Evolutionary conservation across 2,113 vertebrate genomes (phyloP), one percentile per base, ranked within the genome.

Genomic region (Thinocorus orbignyianus): DNA sequence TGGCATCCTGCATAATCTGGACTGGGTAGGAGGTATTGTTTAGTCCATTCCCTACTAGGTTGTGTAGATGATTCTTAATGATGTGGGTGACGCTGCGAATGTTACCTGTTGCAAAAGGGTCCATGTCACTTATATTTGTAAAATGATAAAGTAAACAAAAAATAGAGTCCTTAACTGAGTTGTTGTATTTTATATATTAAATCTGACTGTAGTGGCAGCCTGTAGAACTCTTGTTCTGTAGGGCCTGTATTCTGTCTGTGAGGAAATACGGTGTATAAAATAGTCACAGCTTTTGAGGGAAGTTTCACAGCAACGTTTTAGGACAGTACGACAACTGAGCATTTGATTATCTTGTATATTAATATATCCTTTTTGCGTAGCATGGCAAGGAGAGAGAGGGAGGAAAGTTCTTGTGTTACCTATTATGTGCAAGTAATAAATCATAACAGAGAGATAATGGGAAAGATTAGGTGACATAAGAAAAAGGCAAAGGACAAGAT

Each of bases 51-150:
- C 33, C 17, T 79, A 64, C 24, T 30, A 13, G n/a, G 19, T 64
- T 7, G 2, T 7, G 0, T 31, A 30, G 33, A 5, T 64, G 19
- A 14, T 54, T 51, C 28, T 64, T 55, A 25, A 0, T 51, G 30
- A 13, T 60, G 20, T 42, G 58, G 11, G 3, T 68, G 9, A 19
- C n/a, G 77, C 42, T 64, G 33, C 62, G 24, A 51, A 28, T 9
- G 23, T 30, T 51, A 20, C n/a, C 37, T 39, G 3, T 46, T 58
- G 7, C 24, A 6, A 28, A 79, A 78, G 39, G 11, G 17, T 46
- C 81, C 17, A 0, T 20, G 8, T 11, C 19, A 17, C 37, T 78
- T 48, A 1, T 0, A 16, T 49, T 60, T 48, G 26, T 52, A 23
- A 88, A 86, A 37, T n/a, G 2, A 28, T 25, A 10, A 48, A 26